These are phyloP conservation scores for Listronotus oregonensis DNA, from an alignment of 1,140 invertebrate genomes.

Conservation along the genomic window DNA sequence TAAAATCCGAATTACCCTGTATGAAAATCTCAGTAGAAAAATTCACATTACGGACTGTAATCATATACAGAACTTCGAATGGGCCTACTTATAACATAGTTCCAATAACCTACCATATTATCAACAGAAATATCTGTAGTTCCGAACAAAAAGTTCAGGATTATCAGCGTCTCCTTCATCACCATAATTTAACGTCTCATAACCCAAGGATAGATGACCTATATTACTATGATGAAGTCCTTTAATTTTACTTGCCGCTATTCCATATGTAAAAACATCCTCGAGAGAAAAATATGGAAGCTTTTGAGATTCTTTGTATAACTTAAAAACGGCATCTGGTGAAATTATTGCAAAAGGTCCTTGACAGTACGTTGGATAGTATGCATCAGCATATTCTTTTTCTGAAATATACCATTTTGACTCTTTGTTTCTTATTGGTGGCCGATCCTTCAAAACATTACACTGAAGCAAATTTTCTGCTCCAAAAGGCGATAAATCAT, in stretches of 20 bases:
- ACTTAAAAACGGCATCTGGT: conserved; percentile 66
- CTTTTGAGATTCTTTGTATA: conserved; percentile 50
- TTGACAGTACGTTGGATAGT: conserved; percentile 70
- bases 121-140: neutral
- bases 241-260: conserved; percentile 65
- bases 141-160: conserved; percentile 1
- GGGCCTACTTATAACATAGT: conserved; percentile 1
- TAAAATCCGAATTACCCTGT: too few species aligned
- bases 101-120: neutral
- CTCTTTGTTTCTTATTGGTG: conserved; percentile 65
- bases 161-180: neutral
- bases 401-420: conserved; percentile 79
- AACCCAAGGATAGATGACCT: neutral
- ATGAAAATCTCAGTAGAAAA: too few species aligned
- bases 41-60: neutral
- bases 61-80: neutral
- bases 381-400: conserved; percentile 65
- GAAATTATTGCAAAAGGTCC: conserved; percentile 77
- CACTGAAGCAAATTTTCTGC: conserved; percentile 64
- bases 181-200: neutral
- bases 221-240: conserved; percentile 48
- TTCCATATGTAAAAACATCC: conserved; percentile 80
- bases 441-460: conserved; percentile 55
- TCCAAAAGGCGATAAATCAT: conserved; percentile 57
- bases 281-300: conserved; percentile 76